phyloP scores from a whole-genome alignment of 2,797 vertebrate genomes.

The Poecile montanus region DNA sequence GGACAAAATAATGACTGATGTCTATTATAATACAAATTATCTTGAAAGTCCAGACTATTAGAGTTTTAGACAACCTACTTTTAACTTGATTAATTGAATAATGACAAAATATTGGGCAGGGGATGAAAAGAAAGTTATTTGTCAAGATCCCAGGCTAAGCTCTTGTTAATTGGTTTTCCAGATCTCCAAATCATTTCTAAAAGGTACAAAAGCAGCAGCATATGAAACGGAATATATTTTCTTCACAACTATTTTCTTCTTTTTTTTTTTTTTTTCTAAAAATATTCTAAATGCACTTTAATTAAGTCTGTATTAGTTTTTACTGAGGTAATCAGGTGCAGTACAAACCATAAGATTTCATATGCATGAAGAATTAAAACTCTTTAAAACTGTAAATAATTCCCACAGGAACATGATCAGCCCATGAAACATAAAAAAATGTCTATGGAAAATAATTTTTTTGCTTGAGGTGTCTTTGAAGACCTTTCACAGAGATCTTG shows the following conservation, averaged over 20 bases:
- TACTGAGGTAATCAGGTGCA: not conserved
- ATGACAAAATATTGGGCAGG: conserved; percentile 12
- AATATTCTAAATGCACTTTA: not conserved
- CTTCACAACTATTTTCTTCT: not conserved
- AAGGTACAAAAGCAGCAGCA: conserved; percentile 4
- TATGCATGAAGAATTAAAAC: not conserved
- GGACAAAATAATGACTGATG: not conserved
- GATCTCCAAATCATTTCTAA: not conserved
- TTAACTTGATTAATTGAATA: conserved; percentile 25
- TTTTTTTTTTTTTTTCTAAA: not conserved
- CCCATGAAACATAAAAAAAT: not conserved
- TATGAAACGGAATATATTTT: not conserved
- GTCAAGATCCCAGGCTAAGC: not conserved
- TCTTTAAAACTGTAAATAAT: not conserved
- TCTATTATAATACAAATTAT: not conserved
- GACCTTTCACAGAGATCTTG: not conserved
- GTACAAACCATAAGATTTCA: not conserved
- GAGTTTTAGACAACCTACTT: not conserved
- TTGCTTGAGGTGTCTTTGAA: not conserved
- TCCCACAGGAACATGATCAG: not conserved
- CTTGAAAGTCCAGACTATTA: not conserved
- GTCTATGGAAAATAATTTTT: not conserved
- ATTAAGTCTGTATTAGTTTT: not conserved
- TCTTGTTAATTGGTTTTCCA: conserved; percentile 55
- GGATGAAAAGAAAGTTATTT: conserved; percentile 45